Evolutionary conservation across 2,888 invertebrate species (phyloP).

Genomic region (Cerceris ruficornis): DNA sequence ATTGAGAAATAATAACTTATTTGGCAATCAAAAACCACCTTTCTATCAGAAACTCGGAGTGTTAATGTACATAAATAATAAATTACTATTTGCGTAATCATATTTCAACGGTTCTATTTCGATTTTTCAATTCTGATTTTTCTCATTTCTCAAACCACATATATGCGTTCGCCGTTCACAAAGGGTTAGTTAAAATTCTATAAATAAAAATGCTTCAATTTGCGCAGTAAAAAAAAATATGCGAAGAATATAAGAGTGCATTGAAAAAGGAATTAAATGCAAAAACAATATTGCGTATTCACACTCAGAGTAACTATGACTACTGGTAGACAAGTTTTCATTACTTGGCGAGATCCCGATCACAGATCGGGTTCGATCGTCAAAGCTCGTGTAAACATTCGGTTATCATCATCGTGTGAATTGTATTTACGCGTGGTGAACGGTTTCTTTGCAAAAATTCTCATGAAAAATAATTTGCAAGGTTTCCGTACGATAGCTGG

Average conservation of each 20-base stretch:
- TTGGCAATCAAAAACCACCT: no score
- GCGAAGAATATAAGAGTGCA: neutral
- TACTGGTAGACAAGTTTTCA: conserved; percentile 59
- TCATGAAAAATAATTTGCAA: neutral
- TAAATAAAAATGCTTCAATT: neutral
- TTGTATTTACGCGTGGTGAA: conserved; percentile 7
- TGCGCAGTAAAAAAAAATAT: neutral
- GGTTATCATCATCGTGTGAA: conserved; percentile 72
- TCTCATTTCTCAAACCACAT: no score
- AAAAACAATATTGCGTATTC: conserved; percentile 11
- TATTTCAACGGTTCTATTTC: no score
- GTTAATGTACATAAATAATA: no score
- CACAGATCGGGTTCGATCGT: conserved; percentile 50
- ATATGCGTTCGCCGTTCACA: no score
- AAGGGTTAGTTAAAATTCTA: no score
- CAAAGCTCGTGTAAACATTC: conserved; percentile 65
- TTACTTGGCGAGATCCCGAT: conserved; percentile 57
- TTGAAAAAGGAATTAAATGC: neutral
- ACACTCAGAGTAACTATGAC: conserved; percentile 80
- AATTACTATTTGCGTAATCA: no score
- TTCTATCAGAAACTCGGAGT: no score
- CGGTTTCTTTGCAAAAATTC: conserved; percentile 1
- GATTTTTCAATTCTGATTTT: no score
- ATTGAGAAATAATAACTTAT: no score
- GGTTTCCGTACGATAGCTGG: conserved; percentile 3